Evolutionary conservation across 2,888 invertebrate genomes (phyloP).

Genomic region (Ypsolopha sequella): DNA sequence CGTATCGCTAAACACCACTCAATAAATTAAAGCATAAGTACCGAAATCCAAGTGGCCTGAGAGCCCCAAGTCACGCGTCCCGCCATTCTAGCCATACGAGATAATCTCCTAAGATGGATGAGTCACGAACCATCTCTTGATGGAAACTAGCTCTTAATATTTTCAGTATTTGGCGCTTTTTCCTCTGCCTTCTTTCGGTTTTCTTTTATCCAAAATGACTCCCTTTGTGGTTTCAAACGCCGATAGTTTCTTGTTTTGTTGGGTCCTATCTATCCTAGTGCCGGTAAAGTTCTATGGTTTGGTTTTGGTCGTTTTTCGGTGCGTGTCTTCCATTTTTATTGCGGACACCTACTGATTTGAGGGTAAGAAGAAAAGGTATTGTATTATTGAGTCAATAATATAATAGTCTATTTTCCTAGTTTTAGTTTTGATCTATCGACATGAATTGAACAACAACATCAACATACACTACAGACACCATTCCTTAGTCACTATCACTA

Average conservation of each 20-base stretch:
- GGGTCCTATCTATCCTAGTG: neutral
- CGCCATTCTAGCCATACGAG: conserved; percentile 25
- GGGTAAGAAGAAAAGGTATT: too few relatives aligned
- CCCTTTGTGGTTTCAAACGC: too few relatives aligned
- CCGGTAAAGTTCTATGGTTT: neutral
- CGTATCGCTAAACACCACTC: conserved; percentile 1
- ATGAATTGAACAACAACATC: too few relatives aligned
- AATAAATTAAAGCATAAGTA: conserved; percentile 6
- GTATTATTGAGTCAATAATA: too few relatives aligned
- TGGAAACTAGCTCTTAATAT: conserved; percentile 12
- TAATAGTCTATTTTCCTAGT: too few relatives aligned
- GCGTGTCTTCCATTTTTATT: too few relatives aligned
- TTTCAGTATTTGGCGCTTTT: too few relatives aligned
- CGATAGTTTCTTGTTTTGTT: neutral
- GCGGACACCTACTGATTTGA: too few relatives aligned
- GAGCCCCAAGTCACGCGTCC: conserved; percentile 14
- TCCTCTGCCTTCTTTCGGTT: neutral
- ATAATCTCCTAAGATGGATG: conserved; percentile 50
- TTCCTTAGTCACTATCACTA: too few relatives aligned
- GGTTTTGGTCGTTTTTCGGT: too few relatives aligned
- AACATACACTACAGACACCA: too few relatives aligned
- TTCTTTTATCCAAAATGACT: neutral
- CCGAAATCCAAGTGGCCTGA: neutral
- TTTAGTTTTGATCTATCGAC: too few relatives aligned
- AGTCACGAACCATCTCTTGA: conserved; percentile 55